Evolutionary conservation across 2,113 vertebrate genomes (phyloP).

Genomic region (Nyctibius bracteatus): DNA sequence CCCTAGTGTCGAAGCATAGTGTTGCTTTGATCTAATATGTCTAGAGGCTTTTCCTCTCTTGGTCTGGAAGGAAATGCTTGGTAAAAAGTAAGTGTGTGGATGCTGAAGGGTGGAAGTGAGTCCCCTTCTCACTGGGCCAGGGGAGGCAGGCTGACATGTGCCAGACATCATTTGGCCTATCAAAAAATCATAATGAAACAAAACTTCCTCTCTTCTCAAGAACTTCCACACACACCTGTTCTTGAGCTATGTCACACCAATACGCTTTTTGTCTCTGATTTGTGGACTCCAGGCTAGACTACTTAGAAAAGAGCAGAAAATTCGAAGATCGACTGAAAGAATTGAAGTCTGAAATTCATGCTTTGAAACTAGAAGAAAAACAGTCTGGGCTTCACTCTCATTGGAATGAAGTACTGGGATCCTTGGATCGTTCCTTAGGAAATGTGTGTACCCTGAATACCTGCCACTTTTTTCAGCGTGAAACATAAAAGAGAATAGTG

Average conservation of each 20-base stretch:
- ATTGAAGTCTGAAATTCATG: constrained; percentile 87
- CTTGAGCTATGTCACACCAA: background rate
- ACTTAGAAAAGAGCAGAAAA: constrained; percentile 90
- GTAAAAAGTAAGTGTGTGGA: background rate
- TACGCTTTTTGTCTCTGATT: background rate
- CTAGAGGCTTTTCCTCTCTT: background rate
- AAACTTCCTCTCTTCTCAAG: background rate
- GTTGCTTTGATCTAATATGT: background rate
- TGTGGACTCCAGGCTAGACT: constrained; percentile 78
- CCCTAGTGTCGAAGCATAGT: background rate
- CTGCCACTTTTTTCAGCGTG: background rate
- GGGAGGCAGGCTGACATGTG: background rate
- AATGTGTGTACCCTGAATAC: constrained; percentile 56
- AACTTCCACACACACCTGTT: background rate
- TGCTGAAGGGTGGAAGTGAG: background rate
- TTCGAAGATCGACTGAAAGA: constrained; percentile 90
- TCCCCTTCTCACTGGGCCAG: background rate
- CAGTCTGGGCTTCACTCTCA: constrained; percentile 63
- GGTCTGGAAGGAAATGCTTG: background rate
- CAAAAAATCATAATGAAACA: background rate
- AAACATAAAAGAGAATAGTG: background rate
- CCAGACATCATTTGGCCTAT: background rate
- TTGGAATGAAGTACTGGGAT: constrained; percentile 71
- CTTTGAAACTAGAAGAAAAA: constrained; percentile 88
- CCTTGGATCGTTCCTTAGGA: constrained; percentile 75